phyloP scores from a whole-genome alignment of 2,113 vertebrate genomes.

The Salminus brasiliensis region DNA sequence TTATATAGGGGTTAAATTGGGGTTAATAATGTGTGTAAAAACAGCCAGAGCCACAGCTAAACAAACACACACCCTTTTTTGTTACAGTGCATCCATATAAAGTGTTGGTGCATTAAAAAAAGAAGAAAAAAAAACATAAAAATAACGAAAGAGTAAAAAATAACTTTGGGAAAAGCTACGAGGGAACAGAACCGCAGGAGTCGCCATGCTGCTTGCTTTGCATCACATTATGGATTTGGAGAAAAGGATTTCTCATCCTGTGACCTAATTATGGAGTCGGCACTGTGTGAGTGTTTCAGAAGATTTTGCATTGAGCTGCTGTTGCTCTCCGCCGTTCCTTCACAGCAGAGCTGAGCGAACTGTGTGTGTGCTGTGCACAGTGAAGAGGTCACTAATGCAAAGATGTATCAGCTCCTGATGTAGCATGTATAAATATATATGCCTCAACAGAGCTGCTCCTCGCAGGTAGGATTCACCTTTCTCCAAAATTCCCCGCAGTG shows the following conservation, averaged over 20 bases:
- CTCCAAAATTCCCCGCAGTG: neutral
- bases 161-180: neutral
- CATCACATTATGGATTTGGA: slow-evolving; percentile 32
- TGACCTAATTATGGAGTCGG: slow-evolving; percentile 44
- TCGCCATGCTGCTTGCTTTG: slow-evolving; percentile 6
- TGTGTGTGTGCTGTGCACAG: neutral
- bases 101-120: too few relatives aligned
- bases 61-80: too few relatives aligned
- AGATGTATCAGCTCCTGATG: neutral
- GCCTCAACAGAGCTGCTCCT: neutral
- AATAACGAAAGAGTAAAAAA: neutral
- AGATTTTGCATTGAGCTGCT: slow-evolving; percentile 13
- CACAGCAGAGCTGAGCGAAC: slow-evolving; percentile 1
- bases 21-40: too few relatives aligned
- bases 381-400: neutral
- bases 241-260: slow-evolving; percentile 32
- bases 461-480: slow-evolving; percentile 6
- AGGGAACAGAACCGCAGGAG: neutral
- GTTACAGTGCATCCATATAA: too few relatives aligned
- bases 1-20: too few relatives aligned
- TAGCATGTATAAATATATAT: neutral
- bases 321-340: neutral
- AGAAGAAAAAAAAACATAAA: too few relatives aligned
- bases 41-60: too few relatives aligned
- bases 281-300: neutral